phyloP scores from a whole-genome alignment of 1,140 invertebrate species.

The Triops cancriformis region DNA sequence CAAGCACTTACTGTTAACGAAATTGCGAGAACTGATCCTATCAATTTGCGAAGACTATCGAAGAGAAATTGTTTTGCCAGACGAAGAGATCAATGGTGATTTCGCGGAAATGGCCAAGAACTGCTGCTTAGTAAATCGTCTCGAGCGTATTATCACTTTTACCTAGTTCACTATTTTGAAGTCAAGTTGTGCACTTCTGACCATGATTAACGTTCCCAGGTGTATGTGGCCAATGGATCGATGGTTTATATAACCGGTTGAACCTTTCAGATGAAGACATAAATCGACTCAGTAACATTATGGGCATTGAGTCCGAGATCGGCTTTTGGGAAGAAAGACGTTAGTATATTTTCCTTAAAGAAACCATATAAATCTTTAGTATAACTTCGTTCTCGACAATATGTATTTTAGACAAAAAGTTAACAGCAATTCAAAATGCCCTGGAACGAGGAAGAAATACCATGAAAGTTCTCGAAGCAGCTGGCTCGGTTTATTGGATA shows the following conservation, averaged over 20 bases:
- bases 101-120: not conserved
- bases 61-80: not conserved
- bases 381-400: not conserved
- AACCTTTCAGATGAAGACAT: not conserved
- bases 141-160: not conserved
- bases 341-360: not conserved
- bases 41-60: not conserved
- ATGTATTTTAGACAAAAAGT: not conserved
- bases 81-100: not conserved
- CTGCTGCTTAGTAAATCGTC: not conserved
- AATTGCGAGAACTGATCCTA: not conserved
- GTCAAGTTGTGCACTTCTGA: not conserved
- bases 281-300: not conserved
- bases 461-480: not conserved
- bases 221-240: not conserved
- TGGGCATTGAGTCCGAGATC: not conserved
- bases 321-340: not conserved
- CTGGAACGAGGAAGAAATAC: not conserved
- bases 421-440: not conserved
- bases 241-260: not conserved
- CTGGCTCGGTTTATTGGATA: not conserved
- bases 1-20: not conserved
- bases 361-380: not conserved
- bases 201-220: not conserved
- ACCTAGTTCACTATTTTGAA: not conserved